Evolutionary conservation across 2,113 vertebrate species (phyloP).

Genomic region (Anthoscopus minutus): DNA sequence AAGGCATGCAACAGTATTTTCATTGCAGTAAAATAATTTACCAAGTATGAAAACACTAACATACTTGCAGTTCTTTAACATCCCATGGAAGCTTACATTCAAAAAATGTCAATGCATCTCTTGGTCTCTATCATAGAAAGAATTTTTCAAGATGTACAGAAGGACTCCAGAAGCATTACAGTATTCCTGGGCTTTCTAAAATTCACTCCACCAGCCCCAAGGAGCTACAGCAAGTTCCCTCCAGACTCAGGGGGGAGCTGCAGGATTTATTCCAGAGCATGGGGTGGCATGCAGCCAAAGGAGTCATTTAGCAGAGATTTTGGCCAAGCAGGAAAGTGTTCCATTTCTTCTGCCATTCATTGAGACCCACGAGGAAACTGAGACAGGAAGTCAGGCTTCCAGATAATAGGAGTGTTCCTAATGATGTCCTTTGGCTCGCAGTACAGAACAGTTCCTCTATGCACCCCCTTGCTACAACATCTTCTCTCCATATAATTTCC

Average conservation of each 20-base stretch:
- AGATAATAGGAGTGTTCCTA: slow-evolving; percentile 53
- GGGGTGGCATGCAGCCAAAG: not conserved
- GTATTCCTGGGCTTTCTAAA: not conserved
- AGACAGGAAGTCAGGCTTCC: slow-evolving; percentile 57
- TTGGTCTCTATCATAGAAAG: not conserved
- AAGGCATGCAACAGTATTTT: not conserved
- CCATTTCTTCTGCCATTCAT: slow-evolving; percentile 48
- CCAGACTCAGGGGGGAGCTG: slow-evolving; percentile 14
- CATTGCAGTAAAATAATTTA: not conserved
- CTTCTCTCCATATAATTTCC: not conserved
- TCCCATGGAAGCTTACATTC: not conserved
- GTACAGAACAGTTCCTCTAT: slow-evolving; percentile 22
- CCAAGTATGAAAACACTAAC: not conserved
- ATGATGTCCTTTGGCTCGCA: slow-evolving; percentile 44
- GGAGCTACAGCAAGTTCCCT: not conserved
- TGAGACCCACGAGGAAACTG: slow-evolving; percentile 38
- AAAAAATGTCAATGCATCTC: not conserved
- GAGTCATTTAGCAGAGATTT: not conserved
- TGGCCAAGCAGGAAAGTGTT: slow-evolving; percentile 48
- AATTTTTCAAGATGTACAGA: not conserved
- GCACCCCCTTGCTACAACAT: not conserved
- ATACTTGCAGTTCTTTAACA: not conserved
- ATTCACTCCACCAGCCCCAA: not conserved
- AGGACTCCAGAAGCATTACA: not conserved
- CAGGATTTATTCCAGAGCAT: not conserved